Evolutionary conservation across 2,113 vertebrate genomes (phyloP), one percentile per base, ranked within the genome.

Genomic region (Chamaea fasciata): DNA sequence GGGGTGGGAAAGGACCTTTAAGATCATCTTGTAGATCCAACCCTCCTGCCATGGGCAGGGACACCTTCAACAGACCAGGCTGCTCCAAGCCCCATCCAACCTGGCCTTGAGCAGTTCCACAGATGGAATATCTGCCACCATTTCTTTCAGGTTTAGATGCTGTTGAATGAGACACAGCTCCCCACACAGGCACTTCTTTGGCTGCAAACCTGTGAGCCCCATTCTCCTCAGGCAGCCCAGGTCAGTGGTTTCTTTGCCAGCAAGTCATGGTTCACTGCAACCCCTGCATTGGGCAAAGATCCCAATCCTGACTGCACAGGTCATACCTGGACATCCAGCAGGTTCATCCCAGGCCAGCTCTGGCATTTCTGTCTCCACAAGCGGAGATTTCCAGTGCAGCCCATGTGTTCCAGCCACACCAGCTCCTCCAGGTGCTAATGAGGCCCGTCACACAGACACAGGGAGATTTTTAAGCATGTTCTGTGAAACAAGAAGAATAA

Each of bases 401-500:
- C 52, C 27, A 11, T 0, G 9, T 3, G 3, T 7, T 76, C 52
- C 83, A 57, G 30, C 63, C 94, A 39, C 11, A 2, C 28, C 63
- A 44, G 80, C 83, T 89, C 59, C 69, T 83, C 37, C 5, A 2
- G 37, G 69, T 47, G 53, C 83, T 94, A 35, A 59, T 69, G 86
- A 91, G 42, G 67, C 59, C 59, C 86, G 41, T 47, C 63, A 31
- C 63, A 31, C 39, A 83, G 50, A 50, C 52, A 81, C 3, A 60
- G 49, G 15, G 56, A 83, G 63, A 87, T 80, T 95, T 92, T 90
- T 12, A 81, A 95, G 59, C 0, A 2, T 46, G 73, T 87, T 83
- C 94, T 94, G 81, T 62, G 65, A 95, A 96, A 94, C 39, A 71
- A 96, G 63, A 52, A 89, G 63, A 94, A 90, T 89, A 93, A 95